A percentile compares a stretch with the other conserved stretches of the same genome.
Evolutionary conservation across 2,113 vertebrate species (phyloP).

Genomic region (Nesoenas mayeri): DNA sequence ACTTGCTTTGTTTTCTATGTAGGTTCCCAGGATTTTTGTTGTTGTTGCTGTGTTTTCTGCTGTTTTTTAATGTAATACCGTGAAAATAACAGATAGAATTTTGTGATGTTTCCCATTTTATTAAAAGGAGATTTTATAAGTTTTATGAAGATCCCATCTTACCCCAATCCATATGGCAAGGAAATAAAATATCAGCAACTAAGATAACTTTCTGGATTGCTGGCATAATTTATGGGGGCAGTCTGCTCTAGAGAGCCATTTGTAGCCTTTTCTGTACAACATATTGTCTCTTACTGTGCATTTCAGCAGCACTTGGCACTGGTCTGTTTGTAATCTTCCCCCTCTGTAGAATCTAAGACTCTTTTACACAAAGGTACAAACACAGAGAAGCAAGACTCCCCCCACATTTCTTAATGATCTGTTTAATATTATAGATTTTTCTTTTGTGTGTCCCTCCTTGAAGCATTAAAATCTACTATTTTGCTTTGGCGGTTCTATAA

Average conservation of each 20-base stretch:
- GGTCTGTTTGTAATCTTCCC: background rate
- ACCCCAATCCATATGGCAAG: background rate
- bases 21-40: background rate
- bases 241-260: background rate
- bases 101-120: background rate
- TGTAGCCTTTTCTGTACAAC: background rate
- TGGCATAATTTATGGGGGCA: background rate
- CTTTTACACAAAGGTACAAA: background rate
- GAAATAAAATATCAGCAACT: background rate
- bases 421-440: background rate
- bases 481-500: background rate
- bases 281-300: background rate
- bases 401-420: background rate
- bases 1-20: background rate
- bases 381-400: background rate
- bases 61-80: background rate
- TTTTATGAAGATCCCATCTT: background rate
- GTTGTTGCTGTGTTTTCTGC: background rate
- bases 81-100: background rate
- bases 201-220: background rate
- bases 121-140: background rate
- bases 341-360: background rate
- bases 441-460: background rate
- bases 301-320: background rate
- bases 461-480: background rate